These are phyloP conservation scores for Cebus imitator DNA, from an alignment of 2,113 vertebrate genomes.

Conservation along the genomic window DNA sequence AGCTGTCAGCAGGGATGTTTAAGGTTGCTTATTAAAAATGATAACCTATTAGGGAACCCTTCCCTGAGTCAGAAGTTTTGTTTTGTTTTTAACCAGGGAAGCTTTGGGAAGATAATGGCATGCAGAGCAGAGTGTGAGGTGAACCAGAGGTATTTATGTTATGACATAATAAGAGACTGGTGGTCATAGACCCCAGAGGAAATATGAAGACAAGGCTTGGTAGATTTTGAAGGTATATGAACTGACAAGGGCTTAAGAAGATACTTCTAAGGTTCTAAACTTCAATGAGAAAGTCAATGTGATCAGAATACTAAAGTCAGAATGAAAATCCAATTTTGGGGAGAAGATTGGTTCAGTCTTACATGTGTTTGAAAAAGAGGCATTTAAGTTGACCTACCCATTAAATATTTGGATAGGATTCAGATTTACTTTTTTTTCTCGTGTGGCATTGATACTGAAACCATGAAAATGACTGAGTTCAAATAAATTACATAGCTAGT, in stretches of 20 bases:
- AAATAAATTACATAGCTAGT: neutral
- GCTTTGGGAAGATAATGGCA: neutral
- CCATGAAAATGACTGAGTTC: neutral
- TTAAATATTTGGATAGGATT: slow-evolving; percentile 40
- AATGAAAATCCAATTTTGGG: neutral
- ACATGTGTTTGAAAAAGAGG: neutral
- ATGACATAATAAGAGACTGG: neutral
- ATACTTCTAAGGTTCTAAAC: slow-evolving; percentile 20
- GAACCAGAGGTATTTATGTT: neutral
- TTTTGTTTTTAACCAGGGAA: neutral
- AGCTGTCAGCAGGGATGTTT: neutral
- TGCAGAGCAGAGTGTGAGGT: neutral
- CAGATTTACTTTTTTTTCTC: slow-evolving; percentile 23
- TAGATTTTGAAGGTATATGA: neutral
- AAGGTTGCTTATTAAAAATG: slow-evolving; percentile 11
- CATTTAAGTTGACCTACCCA: neutral
- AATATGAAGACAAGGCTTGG: neutral
- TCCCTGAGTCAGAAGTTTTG: neutral
- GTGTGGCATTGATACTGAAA: slow-evolving; percentile 7
- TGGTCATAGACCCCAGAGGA: neutral
- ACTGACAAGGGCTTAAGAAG: neutral
- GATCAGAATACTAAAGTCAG: slow-evolving; percentile 7
- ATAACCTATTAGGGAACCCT: neutral
- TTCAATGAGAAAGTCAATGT: slow-evolving; percentile 11
- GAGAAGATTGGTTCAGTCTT: slow-evolving; percentile 17